Evolutionary conservation across 1,140 invertebrate species (phyloP), one percentile per base, ranked within the genome.

Genomic region (Bombus confusus): DNA sequence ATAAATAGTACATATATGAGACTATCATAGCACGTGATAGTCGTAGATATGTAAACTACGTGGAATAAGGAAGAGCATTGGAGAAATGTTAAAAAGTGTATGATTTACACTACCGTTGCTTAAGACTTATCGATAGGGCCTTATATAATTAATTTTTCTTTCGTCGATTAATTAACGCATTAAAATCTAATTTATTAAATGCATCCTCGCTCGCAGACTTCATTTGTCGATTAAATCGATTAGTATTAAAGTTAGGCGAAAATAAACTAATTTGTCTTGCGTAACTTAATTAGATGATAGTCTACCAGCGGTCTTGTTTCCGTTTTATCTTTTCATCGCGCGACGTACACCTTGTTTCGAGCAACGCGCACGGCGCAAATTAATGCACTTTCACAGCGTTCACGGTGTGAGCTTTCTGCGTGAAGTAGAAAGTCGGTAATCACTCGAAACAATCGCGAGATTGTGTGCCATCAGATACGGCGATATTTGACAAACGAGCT

Each of bases 361-460:
- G 8, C 13, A 34, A 78, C 77, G 71, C 71, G 66, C 64, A 28
- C 22, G 18, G 83, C 79, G 76, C 66, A 69, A 87, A 87, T 86
- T 86, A 86, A 90, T 91, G 81, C 85, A 89, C 85, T 92, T 92
- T 92, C 83, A 92, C 87, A 62, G 66, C 78, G 75, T 57, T 52
- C 59, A 13, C 34, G 59, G 52, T 34, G 69, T 37, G 78, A 89
- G 76, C 72, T 88, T 86, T 87, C 76, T 72, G 85, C 88, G 71
- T 18, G 73, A 41, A 87, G 85, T 91, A 92, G 88, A 91, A 92
- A 91, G 91, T 91, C 71, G 25, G 84, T 85, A 86, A 89, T 92
- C 87, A 78, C 43, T 76, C 86, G 80, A 84, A 87, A 88, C 76
- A 82, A 87, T 84, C 86, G 81, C 76, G 79, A 64, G 39, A 75